Evolutionary conservation across 2,888 invertebrate genomes (phyloP), one percentile per base, ranked within the genome.

Genomic region (Candidula unifasciata): DNA sequence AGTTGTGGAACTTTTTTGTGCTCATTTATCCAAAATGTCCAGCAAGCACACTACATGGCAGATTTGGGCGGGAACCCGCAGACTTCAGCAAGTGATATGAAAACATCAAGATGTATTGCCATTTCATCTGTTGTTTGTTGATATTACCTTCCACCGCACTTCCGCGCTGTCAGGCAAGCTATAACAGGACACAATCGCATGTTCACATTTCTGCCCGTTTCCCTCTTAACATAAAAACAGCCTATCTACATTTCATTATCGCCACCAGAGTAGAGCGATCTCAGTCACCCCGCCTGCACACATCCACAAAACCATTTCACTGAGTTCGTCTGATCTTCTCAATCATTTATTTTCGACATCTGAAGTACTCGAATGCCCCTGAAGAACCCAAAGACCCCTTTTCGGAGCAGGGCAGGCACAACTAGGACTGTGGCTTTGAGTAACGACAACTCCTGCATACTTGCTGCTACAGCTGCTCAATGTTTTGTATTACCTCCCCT

Each of bases 341-440:
- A 78, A 78, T 78, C 35, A 78, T 78, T 78, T 78, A 54, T 66
- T 77, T 78, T 78, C 78, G 35, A 66, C 78, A 64, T 78, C 64
- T 78, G 78, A 60, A 66, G 78, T 78, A 66, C 37, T 24, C 8
- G 37, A 66, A 24, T 64, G 68, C 33, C 44, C 37, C 44, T 13
- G 27, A 6, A 74, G 82, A 57, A 82, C 74, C 60, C 18, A 73
- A 64, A 33, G 64, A 82, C 74, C 82, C 33, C 37, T 24, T 71
- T 44, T 24, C 54, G 27, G 57, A 30, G 52, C 30, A 24, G 33
- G 35, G 54, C 35, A 71, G 33, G 57, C 27, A 16, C 33, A 30
- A 33, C 16, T 68, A 30, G 3, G 44, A 52, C 37, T 16, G 24
- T 16, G 18, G 54, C 8, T 8, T 37, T 68, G n/a, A 24, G 69